Percentiles rank a stretch among this genome's conserved stretches.
Conservation (phyloP, 1,140 invertebrate genomes). For the Drosophila kurseongensis region DNA sequence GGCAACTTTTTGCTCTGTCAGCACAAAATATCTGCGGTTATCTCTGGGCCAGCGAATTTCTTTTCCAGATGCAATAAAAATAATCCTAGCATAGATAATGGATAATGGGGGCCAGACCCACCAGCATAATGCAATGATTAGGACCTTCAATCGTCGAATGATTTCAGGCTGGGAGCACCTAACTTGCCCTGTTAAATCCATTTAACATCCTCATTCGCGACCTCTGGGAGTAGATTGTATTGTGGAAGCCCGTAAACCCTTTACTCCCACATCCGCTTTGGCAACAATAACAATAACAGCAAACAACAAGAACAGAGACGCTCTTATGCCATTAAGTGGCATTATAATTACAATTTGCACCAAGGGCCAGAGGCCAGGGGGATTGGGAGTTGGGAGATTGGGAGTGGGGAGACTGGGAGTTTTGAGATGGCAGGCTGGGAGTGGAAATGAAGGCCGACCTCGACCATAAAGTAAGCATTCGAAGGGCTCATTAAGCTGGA, state of each 20-base stretch:
- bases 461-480: slow-evolving; percentile 67
- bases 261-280: not conserved
- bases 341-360: slow-evolving; percentile 76
- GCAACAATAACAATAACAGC: slow-evolving; percentile 20
- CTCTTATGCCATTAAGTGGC: slow-evolving; percentile 70
- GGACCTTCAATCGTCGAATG: slow-evolving; percentile 4
- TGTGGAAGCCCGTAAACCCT: not conserved
- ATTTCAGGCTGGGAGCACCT: not conserved
- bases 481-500: slow-evolving; percentile 71
- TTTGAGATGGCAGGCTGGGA: not conserved
- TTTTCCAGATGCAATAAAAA: slow-evolving; percentile 63
- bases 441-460: slow-evolving; percentile 7
- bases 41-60: slow-evolving; percentile 36
- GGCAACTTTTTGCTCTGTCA: slow-evolving; percentile 61
- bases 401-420: not conserved
- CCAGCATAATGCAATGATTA: slow-evolving; percentile 29
- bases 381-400: not conserved
- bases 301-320: slow-evolving; percentile 36
- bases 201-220: slow-evolving; percentile 21
- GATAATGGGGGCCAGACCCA: slow-evolving; percentile 13
- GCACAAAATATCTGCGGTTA: slow-evolving; percentile 57
- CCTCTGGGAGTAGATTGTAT: slow-evolving; percentile 11
- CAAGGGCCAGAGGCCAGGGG: not conserved
- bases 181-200: slow-evolving; percentile 13
- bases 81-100: slow-evolving; percentile 64